Conservation (phyloP, 2,888 invertebrate genomes). For the Drosophila lacicola region DNA sequence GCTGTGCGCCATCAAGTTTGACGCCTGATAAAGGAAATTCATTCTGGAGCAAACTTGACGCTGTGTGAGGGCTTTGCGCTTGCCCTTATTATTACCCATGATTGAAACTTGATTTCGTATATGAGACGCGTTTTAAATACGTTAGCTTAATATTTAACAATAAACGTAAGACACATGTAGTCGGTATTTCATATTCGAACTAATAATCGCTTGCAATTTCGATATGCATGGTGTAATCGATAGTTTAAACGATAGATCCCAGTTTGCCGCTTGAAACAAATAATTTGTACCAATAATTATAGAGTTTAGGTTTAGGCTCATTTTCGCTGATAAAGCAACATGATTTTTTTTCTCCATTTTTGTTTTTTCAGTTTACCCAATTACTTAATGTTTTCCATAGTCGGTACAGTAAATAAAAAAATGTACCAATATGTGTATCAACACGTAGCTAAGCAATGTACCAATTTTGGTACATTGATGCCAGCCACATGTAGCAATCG, state of each 20-base stretch:
- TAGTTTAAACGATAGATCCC: not conserved
- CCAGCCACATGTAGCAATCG: not conserved
- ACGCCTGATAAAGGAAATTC: conserved; percentile 85
- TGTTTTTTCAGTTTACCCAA: not conserved
- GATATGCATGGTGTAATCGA: conserved; percentile 6
- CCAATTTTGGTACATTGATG: not conserved
- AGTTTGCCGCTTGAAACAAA: fast-evolving
- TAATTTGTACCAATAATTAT: not conserved
- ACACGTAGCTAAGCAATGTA: not conserved
- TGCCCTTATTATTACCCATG: conserved; percentile 51
- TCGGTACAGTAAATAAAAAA: not conserved
- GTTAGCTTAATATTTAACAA: not conserved
- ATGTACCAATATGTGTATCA: not conserved
- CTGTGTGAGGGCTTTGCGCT: conserved; percentile 51
- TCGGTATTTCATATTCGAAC: conserved; percentile 1
- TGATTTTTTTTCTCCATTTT: too few species aligned
- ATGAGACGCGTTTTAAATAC: not conserved
- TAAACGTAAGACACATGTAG: not conserved
- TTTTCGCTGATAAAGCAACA: too few species aligned
- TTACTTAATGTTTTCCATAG: not conserved
- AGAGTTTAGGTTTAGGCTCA: too few species aligned
- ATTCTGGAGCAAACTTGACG: conserved; percentile 68
- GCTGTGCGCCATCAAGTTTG: conserved; percentile 81
- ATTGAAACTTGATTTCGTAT: not conserved
- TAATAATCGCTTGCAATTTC: conserved; percentile 3